Conservation (phyloP, 2,797 vertebrate genomes). For the Propithecus perrieri region DNA sequence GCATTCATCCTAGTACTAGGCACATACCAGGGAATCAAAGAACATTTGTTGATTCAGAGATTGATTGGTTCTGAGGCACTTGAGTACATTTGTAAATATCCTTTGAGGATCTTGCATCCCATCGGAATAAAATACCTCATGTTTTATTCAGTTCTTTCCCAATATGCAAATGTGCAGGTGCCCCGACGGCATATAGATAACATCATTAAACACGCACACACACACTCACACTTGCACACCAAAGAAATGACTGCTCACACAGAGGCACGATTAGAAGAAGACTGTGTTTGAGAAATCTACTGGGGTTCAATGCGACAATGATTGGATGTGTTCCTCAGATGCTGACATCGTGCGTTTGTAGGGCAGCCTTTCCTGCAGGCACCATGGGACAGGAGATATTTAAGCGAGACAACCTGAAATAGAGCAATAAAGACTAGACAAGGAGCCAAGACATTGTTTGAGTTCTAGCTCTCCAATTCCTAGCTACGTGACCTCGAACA, state of each 20-base stretch:
- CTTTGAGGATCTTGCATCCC: slow-evolving; percentile 69
- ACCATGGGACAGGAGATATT: neutral
- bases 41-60: slow-evolving; percentile 71
- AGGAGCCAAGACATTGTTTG: neutral
- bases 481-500: neutral
- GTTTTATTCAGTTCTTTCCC: slow-evolving; percentile 77
- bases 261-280: slow-evolving; percentile 65
- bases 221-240: slow-evolving; percentile 48
- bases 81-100: slow-evolving; percentile 76
- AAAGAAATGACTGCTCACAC: slow-evolving; percentile 65
- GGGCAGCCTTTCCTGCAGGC: neutral
- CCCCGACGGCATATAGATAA: slow-evolving; percentile 72
- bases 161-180: slow-evolving; percentile 79
- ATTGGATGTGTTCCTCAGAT: slow-evolving; percentile 1
- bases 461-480: neutral
- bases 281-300: slow-evolving; percentile 61
- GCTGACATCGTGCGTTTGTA: neutral
- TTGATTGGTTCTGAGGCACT: slow-evolving; percentile 75
- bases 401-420: neutral
- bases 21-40: slow-evolving; percentile 52
- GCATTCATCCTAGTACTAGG: slow-evolving; percentile 1
- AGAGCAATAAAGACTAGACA: neutral
- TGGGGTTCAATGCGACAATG: slow-evolving; percentile 3
- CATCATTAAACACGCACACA: slow-evolving; percentile 65
- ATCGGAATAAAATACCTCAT: slow-evolving; percentile 73